Conservation (phyloP, 2,113 vertebrate species). For the Hippocampus abdominalis region DNA sequence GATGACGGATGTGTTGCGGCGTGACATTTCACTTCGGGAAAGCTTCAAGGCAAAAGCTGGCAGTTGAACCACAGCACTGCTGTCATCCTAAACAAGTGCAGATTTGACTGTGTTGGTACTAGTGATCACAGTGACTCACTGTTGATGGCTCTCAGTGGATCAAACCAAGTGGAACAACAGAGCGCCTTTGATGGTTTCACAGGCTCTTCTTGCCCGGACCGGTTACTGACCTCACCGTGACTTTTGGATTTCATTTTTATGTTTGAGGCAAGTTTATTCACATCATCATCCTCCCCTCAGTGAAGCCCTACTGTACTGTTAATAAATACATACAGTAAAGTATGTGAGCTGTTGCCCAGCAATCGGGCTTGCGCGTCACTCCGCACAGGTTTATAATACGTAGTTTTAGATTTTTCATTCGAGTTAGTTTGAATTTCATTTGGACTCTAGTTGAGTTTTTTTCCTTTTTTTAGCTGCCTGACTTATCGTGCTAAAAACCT, state of each 20-base stretch:
- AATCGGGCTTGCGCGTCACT: too few species aligned
- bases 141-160: slow-evolving; percentile 19
- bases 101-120: not conserved
- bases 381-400: too few species aligned
- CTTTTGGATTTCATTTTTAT: not conserved
- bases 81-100: not conserved
- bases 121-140: slow-evolving; percentile 1
- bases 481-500: too few species aligned
- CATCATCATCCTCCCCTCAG: not conserved
- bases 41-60: slow-evolving; percentile 5
- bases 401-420: too few species aligned
- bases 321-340: not conserved
- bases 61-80: not conserved
- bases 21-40: not conserved
- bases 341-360: too few species aligned
- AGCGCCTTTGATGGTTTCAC: slow-evolving; percentile 14
- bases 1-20: slow-evolving; percentile 26
- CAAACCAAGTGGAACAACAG: slow-evolving; percentile 25
- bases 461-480: too few species aligned
- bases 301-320: not conserved
- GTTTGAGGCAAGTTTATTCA: not conserved
- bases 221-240: not conserved
- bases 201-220: not conserved
- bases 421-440: too few species aligned
- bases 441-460: too few species aligned